phyloP scores from a whole-genome alignment of 2,113 vertebrate genomes.

The Heteronetta atricapilla region DNA sequence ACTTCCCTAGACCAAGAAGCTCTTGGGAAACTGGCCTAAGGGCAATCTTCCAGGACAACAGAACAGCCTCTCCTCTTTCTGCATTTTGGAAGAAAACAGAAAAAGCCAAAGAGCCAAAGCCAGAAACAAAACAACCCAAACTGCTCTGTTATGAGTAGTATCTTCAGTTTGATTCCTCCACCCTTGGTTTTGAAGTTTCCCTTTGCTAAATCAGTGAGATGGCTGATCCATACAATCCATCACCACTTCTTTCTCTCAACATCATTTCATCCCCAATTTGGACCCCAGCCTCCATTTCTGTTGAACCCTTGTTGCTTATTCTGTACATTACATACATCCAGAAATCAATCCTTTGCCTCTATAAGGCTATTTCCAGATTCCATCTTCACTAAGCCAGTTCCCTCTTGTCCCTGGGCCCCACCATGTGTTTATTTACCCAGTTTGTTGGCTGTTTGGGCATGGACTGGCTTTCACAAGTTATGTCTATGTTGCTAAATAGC shows the following conservation, averaged over 20 bases:
- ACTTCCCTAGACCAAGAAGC: neutral
- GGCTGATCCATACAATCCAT: neutral
- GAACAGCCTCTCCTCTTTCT: neutral
- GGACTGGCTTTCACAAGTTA: neutral
- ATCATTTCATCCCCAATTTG: neutral
- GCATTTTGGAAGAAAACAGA: neutral
- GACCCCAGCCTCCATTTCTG: neutral
- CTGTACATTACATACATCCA: neutral
- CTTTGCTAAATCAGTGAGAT: neutral
- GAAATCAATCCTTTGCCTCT: neutral
- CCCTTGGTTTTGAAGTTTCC: neutral
- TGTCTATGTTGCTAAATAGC: neutral
- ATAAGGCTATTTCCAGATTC: neutral
- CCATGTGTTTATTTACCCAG: neutral
- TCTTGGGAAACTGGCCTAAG: neutral
- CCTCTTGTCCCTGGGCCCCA: neutral
- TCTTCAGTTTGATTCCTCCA: neutral
- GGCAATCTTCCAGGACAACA: neutral
- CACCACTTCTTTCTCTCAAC: neutral
- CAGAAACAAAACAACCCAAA: neutral
- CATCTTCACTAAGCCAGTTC: neutral
- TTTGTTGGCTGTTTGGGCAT: neutral
- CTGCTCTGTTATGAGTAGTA: neutral
- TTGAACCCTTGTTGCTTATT: neutral
- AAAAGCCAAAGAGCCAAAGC: accelerated